Percentiles rank a stretch among this genome's conserved stretches.
Conservation (phyloP, 2,888 invertebrate species). For the Dolomedes plantarius region DNA sequence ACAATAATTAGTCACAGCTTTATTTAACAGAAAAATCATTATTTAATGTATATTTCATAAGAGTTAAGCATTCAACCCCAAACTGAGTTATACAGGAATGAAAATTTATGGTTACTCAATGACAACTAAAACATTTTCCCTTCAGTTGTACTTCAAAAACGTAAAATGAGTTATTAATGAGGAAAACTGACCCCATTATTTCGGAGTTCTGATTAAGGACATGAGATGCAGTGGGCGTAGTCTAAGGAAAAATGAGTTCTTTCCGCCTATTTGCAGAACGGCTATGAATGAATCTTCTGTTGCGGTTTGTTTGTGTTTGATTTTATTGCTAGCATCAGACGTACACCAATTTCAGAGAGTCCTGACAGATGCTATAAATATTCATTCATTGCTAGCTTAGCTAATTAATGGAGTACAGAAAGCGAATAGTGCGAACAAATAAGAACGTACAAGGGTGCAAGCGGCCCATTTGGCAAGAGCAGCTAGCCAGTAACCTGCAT, state of each 20-base stretch:
- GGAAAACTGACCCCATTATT: not conserved
- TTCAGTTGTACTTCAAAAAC: no score
- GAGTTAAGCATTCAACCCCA: no score
- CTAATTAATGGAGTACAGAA: not conserved
- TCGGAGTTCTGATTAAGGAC: not conserved
- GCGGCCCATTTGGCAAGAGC: no score
- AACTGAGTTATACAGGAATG: no score
- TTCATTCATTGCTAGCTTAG: not conserved
- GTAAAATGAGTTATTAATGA: not conserved
- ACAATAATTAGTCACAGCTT: no score
- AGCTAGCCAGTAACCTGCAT: no score
- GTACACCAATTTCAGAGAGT: not conserved
- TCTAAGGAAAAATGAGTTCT: not conserved
- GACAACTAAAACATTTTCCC: no score
- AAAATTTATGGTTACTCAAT: no score
- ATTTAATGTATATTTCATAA: no score
- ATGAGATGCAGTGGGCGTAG: not conserved
- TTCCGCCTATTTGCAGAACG: not conserved
- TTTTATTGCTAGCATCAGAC: not conserved
- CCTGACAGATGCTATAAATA: not conserved
- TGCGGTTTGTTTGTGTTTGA: not conserved
- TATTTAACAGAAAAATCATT: no score
- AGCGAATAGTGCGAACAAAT: not conserved
- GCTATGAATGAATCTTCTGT: not conserved
- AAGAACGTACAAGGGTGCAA: no score